A percentile compares a stretch with the other conserved stretches of the same genome.
These are phyloP conservation scores for Pseudeuparius sepicola DNA, from an alignment of 2,888 invertebrate species.

Conservation along the genomic window DNA sequence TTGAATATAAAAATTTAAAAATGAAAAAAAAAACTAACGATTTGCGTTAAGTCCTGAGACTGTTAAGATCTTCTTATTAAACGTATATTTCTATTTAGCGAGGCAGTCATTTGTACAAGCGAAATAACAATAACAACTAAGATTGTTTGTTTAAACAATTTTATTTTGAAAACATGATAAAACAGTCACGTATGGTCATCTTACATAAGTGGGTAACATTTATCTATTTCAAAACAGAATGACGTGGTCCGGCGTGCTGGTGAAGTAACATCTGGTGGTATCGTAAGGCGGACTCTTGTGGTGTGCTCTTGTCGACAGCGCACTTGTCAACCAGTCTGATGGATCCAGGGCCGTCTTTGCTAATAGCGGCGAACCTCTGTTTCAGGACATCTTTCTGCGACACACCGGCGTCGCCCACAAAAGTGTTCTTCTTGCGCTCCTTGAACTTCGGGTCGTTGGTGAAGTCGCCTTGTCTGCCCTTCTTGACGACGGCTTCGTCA, in stretches of 20 bases:
- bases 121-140: too few species aligned
- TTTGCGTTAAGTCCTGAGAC: too few species aligned
- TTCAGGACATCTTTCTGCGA: conserved; percentile 3
- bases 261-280: conserved; percentile 24
- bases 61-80: too few species aligned
- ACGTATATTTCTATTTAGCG: too few species aligned
- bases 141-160: too few species aligned
- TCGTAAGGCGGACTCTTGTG: conserved; percentile 23
- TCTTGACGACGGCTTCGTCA: conserved; percentile 16
- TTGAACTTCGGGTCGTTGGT: conserved; percentile 19
- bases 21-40: too few species aligned
- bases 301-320: conserved; percentile 19
- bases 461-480: conserved; percentile 13
- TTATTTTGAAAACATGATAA: too few species aligned
- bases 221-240: too few species aligned
- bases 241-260: conserved; percentile 18
- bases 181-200: too few species aligned
- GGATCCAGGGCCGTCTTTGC: conserved; percentile 16
- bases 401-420: conserved; percentile 19
- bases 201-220: too few species aligned
- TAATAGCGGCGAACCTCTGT: conserved; percentile 16
- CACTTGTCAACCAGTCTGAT: conserved; percentile 22
- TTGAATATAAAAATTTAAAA: too few species aligned
- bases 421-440: conserved; percentile 19
- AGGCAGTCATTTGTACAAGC: too few species aligned